Percentiles rank a stretch among this genome's conserved stretches.
These are phyloP conservation scores for Cinclus cinclus DNA, from an alignment of 2,113 vertebrate genomes.

Conservation along the genomic window DNA sequence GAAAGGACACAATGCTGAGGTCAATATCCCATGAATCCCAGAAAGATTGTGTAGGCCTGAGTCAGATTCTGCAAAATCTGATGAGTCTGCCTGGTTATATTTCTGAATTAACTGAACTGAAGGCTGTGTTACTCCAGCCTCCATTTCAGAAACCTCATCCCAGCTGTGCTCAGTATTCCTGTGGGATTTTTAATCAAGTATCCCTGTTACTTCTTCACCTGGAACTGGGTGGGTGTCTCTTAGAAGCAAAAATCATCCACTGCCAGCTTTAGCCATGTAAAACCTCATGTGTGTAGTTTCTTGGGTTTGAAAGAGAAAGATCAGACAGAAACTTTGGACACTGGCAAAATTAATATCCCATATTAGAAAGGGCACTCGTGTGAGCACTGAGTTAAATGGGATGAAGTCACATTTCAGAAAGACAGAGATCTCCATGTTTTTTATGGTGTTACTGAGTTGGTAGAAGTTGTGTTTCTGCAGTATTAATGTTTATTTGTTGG, in stretches of 20 bases:
- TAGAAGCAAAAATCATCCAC: not conserved
- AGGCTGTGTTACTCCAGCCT: not conserved
- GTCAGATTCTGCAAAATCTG: not conserved
- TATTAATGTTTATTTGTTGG: not conserved
- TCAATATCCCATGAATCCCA: not conserved
- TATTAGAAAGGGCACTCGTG: not conserved
- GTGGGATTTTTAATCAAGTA: not conserved
- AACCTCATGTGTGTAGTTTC: not conserved
- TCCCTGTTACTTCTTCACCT: not conserved
- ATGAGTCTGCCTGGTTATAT: not conserved
- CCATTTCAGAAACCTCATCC: not conserved
- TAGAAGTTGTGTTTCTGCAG: fast-evolving
- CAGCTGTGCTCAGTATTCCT: fast-evolving
- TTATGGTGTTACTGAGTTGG: not conserved
- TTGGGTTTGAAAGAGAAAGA: not conserved
- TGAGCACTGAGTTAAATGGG: not conserved
- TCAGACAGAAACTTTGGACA: not conserved
- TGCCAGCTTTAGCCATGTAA: not conserved
- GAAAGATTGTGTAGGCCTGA: not conserved
- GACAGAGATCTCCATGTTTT: not conserved
- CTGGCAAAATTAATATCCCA: not conserved
- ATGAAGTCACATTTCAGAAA: not conserved
- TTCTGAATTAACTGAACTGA: not conserved
- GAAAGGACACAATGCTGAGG: fast-evolving
- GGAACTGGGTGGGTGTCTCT: not conserved